Percentiles rank a stretch among this genome's conserved stretches.
Conservation (phyloP, 1,140 invertebrate species). For the Muscidifurax raptorellus region DNA sequence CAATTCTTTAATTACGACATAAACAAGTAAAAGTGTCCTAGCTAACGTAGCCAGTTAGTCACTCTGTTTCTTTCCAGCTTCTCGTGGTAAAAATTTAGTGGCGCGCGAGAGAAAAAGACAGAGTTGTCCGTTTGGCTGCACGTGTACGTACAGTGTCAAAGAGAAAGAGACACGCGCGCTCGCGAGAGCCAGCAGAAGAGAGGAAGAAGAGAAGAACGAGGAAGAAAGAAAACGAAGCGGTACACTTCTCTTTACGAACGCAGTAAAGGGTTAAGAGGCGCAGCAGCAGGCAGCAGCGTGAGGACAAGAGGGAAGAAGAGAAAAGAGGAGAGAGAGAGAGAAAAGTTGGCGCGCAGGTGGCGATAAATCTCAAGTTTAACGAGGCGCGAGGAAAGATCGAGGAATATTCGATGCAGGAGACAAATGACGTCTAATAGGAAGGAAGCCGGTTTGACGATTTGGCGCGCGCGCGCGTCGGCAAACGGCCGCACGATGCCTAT, state of each 20-base stretch:
- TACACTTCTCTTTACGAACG: conserved; percentile 46
- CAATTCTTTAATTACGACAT: conserved; percentile 18
- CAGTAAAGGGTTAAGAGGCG: conserved; percentile 39
- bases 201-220: conserved; percentile 4
- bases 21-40: conserved; percentile 21
- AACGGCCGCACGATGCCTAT: conserved; percentile 71
- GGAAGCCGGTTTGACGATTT: conserved; percentile 65
- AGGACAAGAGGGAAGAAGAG: conserved; percentile 51
- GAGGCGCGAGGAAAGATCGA: conserved; percentile 61
- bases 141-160: conserved; percentile 41
- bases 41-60: conserved; percentile 29
- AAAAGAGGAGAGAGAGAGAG: conserved; percentile 31
- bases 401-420: conserved; percentile 67
- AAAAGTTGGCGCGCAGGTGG: conserved; percentile 59
- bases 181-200: neutral
- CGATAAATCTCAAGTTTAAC: conserved; percentile 69
- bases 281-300: conserved; percentile 25
- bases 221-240: conserved; percentile 40
- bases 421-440: conserved; percentile 74
- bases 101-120: neutral
- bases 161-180: conserved; percentile 37
- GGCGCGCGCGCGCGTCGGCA: conserved; percentile 55
- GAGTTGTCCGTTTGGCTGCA: neutral
- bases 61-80: neutral
- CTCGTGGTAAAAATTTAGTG: conserved; percentile 31